These are phyloP conservation scores for Drosophila rubida DNA, from an alignment of 2,888 invertebrate species.

Conservation along the genomic window DNA sequence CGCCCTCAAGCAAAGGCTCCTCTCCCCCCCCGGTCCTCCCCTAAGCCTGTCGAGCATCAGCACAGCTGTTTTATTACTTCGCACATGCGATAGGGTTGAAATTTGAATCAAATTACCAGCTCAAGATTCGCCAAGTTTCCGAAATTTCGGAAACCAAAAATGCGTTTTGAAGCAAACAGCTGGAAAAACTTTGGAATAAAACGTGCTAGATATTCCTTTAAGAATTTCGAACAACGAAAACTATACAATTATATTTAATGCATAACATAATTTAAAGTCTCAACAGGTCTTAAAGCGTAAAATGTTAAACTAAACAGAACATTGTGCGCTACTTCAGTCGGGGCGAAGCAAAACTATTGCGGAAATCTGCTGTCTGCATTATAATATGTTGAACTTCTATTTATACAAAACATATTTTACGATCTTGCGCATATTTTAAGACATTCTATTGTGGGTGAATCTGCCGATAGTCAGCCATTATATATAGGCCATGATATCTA, in stretches of 20 bases:
- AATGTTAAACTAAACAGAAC: not conserved
- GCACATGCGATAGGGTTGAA: not conserved
- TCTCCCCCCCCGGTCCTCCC: too few relatives aligned
- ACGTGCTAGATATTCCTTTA: not conserved
- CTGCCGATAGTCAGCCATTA: not conserved
- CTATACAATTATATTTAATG: too few relatives aligned
- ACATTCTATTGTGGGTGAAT: conserved; percentile 2
- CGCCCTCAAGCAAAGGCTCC: too few relatives aligned
- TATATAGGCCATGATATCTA: not conserved
- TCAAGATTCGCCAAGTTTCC: not conserved
- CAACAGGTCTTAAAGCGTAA: not conserved
- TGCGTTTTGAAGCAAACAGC: not conserved
- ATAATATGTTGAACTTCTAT: conserved; percentile 16
- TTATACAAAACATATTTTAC: conserved; percentile 21
- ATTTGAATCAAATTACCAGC: not conserved
- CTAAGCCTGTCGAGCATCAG: not conserved
- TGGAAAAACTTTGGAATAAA: not conserved
- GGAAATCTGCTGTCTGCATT: not conserved
- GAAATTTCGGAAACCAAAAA: too few relatives aligned
- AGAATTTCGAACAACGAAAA: not conserved
- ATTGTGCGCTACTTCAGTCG: not conserved
- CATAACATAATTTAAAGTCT: not conserved
- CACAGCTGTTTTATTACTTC: conserved; percentile 16
- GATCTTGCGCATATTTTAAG: conserved; percentile 13
- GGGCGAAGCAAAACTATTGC: not conserved